Evolutionary conservation across 1,140 invertebrate genomes (phyloP).

Genomic region (Caerostris darwini): DNA sequence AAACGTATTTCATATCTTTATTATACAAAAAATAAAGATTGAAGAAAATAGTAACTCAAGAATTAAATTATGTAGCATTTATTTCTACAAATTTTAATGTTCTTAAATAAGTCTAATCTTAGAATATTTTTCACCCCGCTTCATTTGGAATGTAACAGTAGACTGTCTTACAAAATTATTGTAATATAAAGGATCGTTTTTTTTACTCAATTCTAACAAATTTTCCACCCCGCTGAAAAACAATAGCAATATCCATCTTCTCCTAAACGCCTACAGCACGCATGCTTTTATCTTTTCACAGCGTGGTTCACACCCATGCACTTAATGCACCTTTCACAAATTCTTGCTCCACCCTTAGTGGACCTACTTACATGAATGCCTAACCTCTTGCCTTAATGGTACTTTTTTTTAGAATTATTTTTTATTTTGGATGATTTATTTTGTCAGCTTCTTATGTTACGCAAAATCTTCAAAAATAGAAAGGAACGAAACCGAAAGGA

Average conservation of each 20-base stretch:
- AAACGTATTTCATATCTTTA: too few relatives aligned
- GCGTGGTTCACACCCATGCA: background rate
- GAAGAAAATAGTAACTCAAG: too few relatives aligned
- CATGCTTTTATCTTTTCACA: background rate
- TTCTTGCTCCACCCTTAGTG: background rate
- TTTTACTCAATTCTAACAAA: background rate
- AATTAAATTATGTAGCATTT: too few relatives aligned
- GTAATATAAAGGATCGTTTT: too few relatives aligned
- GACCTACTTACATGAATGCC: background rate
- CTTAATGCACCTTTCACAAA: constrained; percentile 9
- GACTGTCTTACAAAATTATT: too few relatives aligned
- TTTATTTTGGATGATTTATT: background rate
- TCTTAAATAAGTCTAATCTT: too few relatives aligned
- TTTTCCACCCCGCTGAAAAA: background rate
- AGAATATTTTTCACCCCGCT: too few relatives aligned
- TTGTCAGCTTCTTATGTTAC: background rate
- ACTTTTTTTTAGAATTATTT: background rate
- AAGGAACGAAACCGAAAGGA: background rate
- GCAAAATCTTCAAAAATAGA: constrained; percentile 22
- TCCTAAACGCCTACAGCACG: background rate
- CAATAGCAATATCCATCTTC: background rate
- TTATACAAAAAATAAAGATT: too few relatives aligned
- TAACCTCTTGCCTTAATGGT: background rate
- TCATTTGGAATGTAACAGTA: too few relatives aligned
- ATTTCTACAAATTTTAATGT: too few relatives aligned